phyloP scores from a whole-genome alignment of 2,797 vertebrate genomes.

The Antrozous pallidus region DNA sequence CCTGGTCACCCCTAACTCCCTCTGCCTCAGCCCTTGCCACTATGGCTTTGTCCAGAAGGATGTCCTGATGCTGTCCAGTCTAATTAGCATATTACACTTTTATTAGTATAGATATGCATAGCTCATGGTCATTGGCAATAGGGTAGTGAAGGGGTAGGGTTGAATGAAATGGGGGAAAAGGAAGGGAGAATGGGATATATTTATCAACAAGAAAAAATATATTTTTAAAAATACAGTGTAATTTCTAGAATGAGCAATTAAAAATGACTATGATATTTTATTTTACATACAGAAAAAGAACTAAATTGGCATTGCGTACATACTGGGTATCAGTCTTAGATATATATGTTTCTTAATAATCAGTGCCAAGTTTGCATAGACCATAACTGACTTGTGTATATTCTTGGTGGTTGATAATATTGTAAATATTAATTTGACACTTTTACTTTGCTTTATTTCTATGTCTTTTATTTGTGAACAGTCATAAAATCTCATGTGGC shows the following conservation, averaged over 20 bases:
- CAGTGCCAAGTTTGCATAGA: background rate
- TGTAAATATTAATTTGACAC: background rate
- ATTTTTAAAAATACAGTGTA: background rate
- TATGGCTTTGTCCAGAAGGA: too few species aligned
- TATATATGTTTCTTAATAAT: background rate
- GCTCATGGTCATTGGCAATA: too few species aligned
- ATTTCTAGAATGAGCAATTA: background rate
- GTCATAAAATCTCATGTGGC: background rate
- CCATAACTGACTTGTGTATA: background rate
- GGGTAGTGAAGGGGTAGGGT: too few species aligned
- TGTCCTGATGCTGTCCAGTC: too few species aligned
- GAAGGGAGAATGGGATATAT: too few species aligned
- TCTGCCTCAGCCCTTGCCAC: too few species aligned
- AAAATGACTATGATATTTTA: background rate
- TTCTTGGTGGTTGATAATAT: background rate
- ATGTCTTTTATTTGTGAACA: constrained; percentile 21
- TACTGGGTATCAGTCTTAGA: background rate
- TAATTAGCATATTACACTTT: too few species aligned
- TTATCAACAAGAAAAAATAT: too few species aligned
- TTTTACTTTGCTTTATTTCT: constrained; percentile 34
- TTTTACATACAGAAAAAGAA: background rate
- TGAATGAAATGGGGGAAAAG: too few species aligned
- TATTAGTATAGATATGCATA: too few species aligned
- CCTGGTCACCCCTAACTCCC: too few species aligned
- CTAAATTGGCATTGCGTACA: background rate